phyloP scores from a whole-genome alignment of 2,797 vertebrate genomes.

The Philypnodon macrostomus region DNA sequence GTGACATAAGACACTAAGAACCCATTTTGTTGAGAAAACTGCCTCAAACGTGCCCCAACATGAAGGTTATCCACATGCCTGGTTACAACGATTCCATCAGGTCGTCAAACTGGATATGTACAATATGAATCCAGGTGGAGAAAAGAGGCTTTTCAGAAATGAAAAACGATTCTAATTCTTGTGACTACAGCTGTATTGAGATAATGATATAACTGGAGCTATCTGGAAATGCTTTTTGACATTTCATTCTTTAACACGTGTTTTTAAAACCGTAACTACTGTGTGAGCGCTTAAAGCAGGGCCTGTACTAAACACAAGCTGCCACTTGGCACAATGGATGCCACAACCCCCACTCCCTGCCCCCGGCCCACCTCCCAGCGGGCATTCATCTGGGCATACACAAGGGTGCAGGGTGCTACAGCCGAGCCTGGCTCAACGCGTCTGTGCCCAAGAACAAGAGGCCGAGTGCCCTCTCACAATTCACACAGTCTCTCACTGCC shows the following conservation, averaged over 20 bases:
- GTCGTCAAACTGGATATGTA: constrained; percentile 58
- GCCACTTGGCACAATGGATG: constrained; percentile 72
- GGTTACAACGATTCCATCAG: constrained; percentile 52
- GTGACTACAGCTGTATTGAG: no score
- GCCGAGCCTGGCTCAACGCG: constrained; percentile 64
- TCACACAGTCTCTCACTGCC: constrained; percentile 58
- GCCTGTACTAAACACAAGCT: constrained; percentile 58
- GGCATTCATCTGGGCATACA: constrained; percentile 77
- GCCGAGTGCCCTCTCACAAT: constrained; percentile 68
- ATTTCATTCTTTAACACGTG: no score
- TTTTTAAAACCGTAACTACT: constrained; percentile 14
- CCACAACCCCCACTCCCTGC: constrained; percentile 57
- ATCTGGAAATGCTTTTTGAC: no score
- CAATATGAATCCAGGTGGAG: constrained; percentile 46
- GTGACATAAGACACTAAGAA: constrained; percentile 2
- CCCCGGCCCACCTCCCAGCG: constrained; percentile 67
- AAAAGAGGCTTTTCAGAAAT: constrained; percentile 24
- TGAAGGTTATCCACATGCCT: constrained; percentile 42
- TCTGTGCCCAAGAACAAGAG: constrained; percentile 68
- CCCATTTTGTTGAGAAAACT: constrained; percentile 14
- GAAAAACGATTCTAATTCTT: constrained; percentile 17
- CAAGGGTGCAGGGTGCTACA: constrained; percentile 73
- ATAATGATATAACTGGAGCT: no score
- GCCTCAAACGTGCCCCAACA: constrained; percentile 48
- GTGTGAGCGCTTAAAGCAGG: constrained; percentile 49